Percentiles rank a stretch among this genome's conserved stretches.
Conservation (phyloP, 2,888 invertebrate species). For the Leptopilina syphax region DNA sequence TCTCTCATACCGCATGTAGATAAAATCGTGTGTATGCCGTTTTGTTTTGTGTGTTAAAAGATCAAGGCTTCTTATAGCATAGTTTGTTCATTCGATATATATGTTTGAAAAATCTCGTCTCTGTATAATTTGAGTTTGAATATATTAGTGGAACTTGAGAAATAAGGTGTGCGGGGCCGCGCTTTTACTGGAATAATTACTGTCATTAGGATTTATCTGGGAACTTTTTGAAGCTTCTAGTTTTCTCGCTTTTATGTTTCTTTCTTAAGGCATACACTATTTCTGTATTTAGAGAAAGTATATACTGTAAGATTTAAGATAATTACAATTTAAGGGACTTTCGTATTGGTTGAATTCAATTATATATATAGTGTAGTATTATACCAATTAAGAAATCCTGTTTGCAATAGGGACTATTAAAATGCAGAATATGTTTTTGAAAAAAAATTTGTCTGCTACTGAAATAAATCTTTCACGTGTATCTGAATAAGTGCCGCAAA, state of each 20-base stretch:
- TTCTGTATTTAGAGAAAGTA: slow-evolving; percentile 27
- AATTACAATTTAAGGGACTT: slow-evolving; percentile 33
- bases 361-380: neutral
- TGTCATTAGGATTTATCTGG: slow-evolving; percentile 38
- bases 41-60: slow-evolving; percentile 18
- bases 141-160: slow-evolving; percentile 17
- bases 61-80: slow-evolving; percentile 13
- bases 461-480: neutral
- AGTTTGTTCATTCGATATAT: slow-evolving; percentile 27
- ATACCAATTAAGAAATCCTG: slow-evolving; percentile 32
- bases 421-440: neutral
- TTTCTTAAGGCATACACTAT: neutral
- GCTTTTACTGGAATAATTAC: slow-evolving; percentile 23
- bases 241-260: slow-evolving; percentile 8
- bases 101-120: slow-evolving; percentile 8
- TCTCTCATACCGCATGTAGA: neutral
- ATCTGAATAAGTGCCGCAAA: neutral
- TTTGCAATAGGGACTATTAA: neutral
- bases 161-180: slow-evolving; percentile 5
- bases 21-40: slow-evolving; percentile 28
- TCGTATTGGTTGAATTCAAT: slow-evolving; percentile 13
- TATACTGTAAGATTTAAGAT: slow-evolving; percentile 13
- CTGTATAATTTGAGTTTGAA: slow-evolving; percentile 12
- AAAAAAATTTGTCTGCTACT: neutral
- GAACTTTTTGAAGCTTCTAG: slow-evolving; percentile 38